phyloP scores from a whole-genome alignment of 1,140 invertebrate genomes.

The Eriocheir sinensis region DNA sequence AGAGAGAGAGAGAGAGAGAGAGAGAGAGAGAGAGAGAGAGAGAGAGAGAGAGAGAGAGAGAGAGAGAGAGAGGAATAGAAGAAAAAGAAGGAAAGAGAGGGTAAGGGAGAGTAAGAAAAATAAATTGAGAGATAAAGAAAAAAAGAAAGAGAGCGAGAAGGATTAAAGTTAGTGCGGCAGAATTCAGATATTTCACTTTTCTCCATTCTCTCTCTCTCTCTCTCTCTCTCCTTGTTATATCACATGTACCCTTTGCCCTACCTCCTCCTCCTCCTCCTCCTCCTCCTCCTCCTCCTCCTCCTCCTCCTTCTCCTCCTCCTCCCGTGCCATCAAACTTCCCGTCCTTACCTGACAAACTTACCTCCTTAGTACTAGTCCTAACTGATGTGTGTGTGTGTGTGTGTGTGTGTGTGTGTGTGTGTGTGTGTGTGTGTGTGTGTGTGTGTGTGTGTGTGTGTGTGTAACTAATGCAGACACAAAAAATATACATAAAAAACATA shows the following conservation, averaged over 20 bases:
- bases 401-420: background rate
- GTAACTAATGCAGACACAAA: background rate
- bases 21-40: too few species aligned
- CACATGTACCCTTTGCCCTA: background rate
- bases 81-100: too few species aligned
- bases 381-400: background rate
- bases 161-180: too few species aligned
- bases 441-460: background rate
- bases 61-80: too few species aligned
- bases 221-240: background rate
- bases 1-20: background rate
- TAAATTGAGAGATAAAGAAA: too few species aligned
- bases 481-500: background rate
- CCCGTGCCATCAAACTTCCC: background rate
- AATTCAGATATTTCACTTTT: background rate
- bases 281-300: background rate
- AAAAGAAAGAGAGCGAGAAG: too few species aligned
- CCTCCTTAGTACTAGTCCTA: background rate
- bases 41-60: too few species aligned
- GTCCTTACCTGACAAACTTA: slow-evolving; percentile 10
- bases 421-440: background rate
- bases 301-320: background rate
- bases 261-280: slow-evolving; percentile 1
- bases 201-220: background rate
- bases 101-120: too few species aligned